Conservation (phyloP, 2,797 vertebrate species). For the Pelobates cultripes region DNA sequence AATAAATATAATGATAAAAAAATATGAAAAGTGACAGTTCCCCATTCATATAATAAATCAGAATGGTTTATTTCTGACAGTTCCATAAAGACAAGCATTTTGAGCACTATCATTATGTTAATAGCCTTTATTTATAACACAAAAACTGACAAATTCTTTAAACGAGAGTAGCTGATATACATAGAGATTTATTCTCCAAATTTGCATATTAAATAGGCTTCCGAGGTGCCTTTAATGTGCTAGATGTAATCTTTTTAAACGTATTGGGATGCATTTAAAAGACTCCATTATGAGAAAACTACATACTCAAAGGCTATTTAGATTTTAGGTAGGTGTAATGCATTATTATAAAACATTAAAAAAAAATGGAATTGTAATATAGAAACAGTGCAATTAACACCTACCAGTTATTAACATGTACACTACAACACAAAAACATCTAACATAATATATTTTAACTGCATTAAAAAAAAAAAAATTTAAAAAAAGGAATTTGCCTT, state of each 20-base stretch:
- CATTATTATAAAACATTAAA: conserved; percentile 22
- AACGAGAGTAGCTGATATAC: conserved; percentile 26
- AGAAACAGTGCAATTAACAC: conserved; percentile 13
- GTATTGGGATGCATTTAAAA: conserved; percentile 53
- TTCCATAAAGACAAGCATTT: background rate
- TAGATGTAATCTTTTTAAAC: conserved; percentile 51
- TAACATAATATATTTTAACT: too few species aligned
- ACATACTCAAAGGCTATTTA: conserved; percentile 41
- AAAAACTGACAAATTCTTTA: conserved; percentile 28
- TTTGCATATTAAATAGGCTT: conserved; percentile 49
- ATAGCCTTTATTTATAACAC: conserved; percentile 30
- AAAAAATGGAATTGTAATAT: conserved; percentile 8
- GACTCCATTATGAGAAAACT: conserved; percentile 39
- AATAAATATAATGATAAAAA: too few species aligned
- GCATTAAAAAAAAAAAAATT: too few species aligned
- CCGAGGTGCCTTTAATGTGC: conserved; percentile 31
- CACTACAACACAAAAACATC: too few species aligned
- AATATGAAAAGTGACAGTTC: too few species aligned
- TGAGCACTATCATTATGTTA: conserved; percentile 19
- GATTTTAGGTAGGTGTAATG: conserved; percentile 33
- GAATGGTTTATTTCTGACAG: background rate
- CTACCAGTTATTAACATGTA: too few species aligned
- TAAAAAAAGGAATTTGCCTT: too few species aligned
- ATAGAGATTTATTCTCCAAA: conserved; percentile 37
- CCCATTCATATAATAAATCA: background rate